A percentile compares a stretch with the other conserved stretches of the same genome.
These are phyloP conservation scores for Drosophila buzzatii DNA, from an alignment of 2,888 invertebrate species.

Conservation along the genomic window DNA sequence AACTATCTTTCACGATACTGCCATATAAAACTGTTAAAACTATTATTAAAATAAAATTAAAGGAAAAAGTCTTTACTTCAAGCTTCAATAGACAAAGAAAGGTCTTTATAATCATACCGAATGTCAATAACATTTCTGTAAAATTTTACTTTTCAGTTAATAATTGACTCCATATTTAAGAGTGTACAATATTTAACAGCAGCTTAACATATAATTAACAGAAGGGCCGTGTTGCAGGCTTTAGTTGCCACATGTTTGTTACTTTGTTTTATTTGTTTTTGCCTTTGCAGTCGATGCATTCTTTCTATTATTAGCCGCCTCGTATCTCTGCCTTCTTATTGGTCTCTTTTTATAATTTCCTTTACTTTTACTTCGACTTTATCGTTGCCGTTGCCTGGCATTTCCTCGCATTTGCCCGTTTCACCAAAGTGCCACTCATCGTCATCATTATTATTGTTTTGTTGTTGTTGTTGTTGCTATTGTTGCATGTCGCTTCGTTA, in stretches of 20 bases:
- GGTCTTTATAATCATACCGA: neutral
- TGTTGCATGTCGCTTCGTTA: slow-evolving; percentile 42
- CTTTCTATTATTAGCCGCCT: slow-evolving; percentile 66
- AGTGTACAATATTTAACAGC: neutral
- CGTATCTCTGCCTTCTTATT: slow-evolving; percentile 39
- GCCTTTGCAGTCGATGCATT: slow-evolving; percentile 26
- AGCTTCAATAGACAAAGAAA: neutral
- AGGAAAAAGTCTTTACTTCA: too few relatives aligned
- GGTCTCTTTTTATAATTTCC: slow-evolving; percentile 60
- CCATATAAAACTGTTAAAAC: too few relatives aligned
- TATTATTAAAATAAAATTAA: too few relatives aligned
- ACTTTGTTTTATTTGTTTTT: slow-evolving; percentile 24
- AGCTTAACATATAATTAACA: neutral
- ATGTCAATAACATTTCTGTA: neutral
- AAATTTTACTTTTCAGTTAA: too few relatives aligned
- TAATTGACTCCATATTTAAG: neutral
- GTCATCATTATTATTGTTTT: slow-evolving; percentile 48
- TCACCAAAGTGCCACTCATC: slow-evolving; percentile 62
- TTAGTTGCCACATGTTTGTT: slow-evolving; percentile 44
- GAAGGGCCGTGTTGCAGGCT: slow-evolving; percentile 30
- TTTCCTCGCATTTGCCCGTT: slow-evolving; percentile 52
- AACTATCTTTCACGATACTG: too few relatives aligned
- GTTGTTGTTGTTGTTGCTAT: slow-evolving; percentile 11
- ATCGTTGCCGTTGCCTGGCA: slow-evolving; percentile 17
- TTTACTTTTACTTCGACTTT: slow-evolving; percentile 57